Base-by-base conservation (phyloP, 30 jellyfish, hydroid and myxozoan genomes). In the Hydractinia echinata region DNA sequence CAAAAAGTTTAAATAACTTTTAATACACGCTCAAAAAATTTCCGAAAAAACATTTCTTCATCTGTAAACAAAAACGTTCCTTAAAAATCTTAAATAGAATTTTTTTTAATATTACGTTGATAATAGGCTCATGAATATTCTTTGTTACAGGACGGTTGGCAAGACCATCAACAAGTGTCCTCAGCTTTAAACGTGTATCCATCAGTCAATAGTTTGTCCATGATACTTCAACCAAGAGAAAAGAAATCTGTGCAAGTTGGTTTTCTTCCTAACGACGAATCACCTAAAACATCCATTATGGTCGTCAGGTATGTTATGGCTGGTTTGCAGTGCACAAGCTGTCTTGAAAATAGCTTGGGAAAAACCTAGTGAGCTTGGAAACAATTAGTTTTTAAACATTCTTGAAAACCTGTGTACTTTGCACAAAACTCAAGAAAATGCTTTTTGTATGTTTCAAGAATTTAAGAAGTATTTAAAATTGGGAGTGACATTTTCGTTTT, bases 181-280 rank as follows among this genome's bases (percentile, higher is more conserved):
- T 80, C 87, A 9, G 81, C 66, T n/a, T 66, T 87, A 61, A 89
- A 89, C 8, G 95, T 94, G 8, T 54, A 76, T 10, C 99, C 99
- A 0, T 79, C 96, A 5, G 88, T 95, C 4, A 79, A 87, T 50
- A 60, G 97, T 14, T 61, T 88, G 60, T 58, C 96, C 3, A 49
- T 85, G 90, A 69, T 94, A 39, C 83, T 94, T 81, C 89, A 94
- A 81, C 89, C 97, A 55, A 62, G 99, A 20, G 89, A 96, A 55
- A 94, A 85, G 62, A 86, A 84, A 54, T 77, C 54, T 11, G 89
- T 94, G 4, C 84, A 72, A 19, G 76, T 94, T 58, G 97, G 99
- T 51, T 94, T 94, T 67, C 85, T 62, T 54, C 99, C 99, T 0
- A 79, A 79, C 10, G 96, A 88, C 64, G 99, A 94, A 44, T 39